These are phyloP conservation scores for Phortica variegata DNA, from an alignment of 1,140 invertebrate species.

Conservation along the genomic window DNA sequence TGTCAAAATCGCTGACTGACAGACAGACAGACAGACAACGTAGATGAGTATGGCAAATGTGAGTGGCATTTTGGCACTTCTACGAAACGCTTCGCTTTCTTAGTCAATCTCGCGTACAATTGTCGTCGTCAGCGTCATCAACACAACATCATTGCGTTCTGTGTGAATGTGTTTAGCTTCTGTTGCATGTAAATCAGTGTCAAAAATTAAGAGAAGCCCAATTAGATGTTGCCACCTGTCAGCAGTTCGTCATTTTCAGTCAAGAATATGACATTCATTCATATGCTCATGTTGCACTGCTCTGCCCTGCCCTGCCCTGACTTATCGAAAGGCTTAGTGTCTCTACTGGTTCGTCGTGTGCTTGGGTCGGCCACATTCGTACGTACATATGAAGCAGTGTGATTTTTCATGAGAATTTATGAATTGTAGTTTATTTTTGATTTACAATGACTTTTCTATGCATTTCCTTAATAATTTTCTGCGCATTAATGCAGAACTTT, in stretches of 20 bases:
- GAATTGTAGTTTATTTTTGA: too few relatives aligned
- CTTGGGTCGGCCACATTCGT: too few relatives aligned
- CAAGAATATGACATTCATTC: slow-evolving; percentile 50
- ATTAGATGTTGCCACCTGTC: slow-evolving; percentile 56
- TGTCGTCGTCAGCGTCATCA: slow-evolving; percentile 24
- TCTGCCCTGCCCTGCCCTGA: too few relatives aligned
- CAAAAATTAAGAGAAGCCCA: slow-evolving; percentile 54
- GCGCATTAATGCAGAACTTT: too few relatives aligned
- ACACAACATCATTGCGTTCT: too few relatives aligned
- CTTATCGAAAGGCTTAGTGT: too few relatives aligned
- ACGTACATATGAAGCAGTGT: too few relatives aligned
- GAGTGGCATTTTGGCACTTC: slow-evolving; percentile 26
- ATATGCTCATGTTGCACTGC: too few relatives aligned
- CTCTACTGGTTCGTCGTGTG: too few relatives aligned
- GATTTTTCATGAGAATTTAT: too few relatives aligned
- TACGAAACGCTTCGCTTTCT: slow-evolving; percentile 28
- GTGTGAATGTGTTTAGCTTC: background rate
- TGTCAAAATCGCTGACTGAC: slow-evolving; percentile 25
- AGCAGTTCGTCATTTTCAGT: slow-evolving; percentile 55
- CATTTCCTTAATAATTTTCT: too few relatives aligned
- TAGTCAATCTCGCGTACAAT: slow-evolving; percentile 27
- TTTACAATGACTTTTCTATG: too few relatives aligned
- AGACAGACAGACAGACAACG: background rate
- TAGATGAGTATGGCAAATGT: slow-evolving; percentile 5
- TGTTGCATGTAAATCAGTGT: slow-evolving; percentile 40